phyloP scores from a whole-genome alignment of 2,113 vertebrate species.

The Pyrgilauda ruficollis region DNA sequence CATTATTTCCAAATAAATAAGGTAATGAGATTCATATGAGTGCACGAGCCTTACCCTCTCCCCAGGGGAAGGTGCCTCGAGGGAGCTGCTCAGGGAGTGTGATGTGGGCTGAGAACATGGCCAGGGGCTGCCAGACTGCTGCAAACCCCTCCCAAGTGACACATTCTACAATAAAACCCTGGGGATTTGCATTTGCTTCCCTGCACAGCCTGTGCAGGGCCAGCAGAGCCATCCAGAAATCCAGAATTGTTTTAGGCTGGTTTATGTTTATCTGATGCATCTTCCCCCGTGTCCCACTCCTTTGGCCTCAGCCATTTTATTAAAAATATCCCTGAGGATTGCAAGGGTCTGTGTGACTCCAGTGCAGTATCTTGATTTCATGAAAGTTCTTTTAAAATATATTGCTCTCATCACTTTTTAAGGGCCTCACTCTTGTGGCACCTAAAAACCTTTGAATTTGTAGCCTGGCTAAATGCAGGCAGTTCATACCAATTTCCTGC shows the following conservation, averaged over 20 bases:
- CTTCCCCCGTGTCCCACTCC: not conserved
- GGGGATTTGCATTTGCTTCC: not conserved
- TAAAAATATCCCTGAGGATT: not conserved
- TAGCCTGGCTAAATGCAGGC: not conserved
- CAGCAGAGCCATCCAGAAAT: not conserved
- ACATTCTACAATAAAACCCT: not conserved
- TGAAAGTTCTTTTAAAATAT: not conserved
- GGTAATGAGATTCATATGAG: not conserved
- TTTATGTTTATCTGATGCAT: not conserved
- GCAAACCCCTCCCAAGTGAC: not conserved
- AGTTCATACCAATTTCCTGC: not conserved
- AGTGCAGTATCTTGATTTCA: not conserved
- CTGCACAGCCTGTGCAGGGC: not conserved
- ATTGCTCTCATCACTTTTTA: not conserved
- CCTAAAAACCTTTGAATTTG: not conserved
- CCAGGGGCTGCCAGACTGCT: not conserved
- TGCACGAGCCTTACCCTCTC: not conserved
- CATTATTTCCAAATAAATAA: conserved; percentile 12
- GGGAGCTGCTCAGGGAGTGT: not conserved
- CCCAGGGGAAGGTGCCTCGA: not conserved
- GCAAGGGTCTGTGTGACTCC: not conserved
- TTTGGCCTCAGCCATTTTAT: not conserved
- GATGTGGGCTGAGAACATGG: not conserved
- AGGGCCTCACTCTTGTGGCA: not conserved
- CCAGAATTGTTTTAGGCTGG: not conserved